These are phyloP conservation scores for Lumbricus terrestris DNA, from an alignment of 2,888 invertebrate genomes.

Conservation along the genomic window DNA sequence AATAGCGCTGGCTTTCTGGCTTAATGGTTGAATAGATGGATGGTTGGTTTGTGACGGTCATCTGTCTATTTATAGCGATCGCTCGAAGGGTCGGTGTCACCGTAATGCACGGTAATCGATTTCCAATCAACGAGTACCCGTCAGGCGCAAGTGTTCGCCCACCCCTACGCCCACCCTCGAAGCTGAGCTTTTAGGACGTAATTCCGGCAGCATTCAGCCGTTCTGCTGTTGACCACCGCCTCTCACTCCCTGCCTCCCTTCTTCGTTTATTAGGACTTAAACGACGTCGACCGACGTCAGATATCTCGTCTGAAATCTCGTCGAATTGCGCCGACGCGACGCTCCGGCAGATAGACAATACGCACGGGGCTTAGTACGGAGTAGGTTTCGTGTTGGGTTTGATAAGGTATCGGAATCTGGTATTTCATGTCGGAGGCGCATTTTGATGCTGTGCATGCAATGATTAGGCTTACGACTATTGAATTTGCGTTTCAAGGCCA, in stretches of 20 bases:
- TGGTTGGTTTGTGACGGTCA: background rate
- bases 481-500: background rate
- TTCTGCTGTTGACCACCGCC: background rate
- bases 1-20: background rate
- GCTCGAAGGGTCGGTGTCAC: background rate
- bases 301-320: slow-evolving; percentile 14
- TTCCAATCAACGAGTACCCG: slow-evolving; percentile 9
- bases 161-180: background rate
- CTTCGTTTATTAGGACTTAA: slow-evolving; percentile 12
- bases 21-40: background rate
- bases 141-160: background rate
- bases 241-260: background rate
- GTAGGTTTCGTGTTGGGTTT: background rate
- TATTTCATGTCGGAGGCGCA: too few relatives aligned
- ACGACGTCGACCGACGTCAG: background rate
- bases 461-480: background rate
- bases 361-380: background rate
- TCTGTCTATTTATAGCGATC: background rate
- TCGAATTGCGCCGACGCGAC: background rate
- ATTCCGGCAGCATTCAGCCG: background rate
- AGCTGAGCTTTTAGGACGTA: background rate
- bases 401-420: too few relatives aligned
- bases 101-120: background rate
- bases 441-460: background rate
- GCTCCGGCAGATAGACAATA: background rate